Percentiles rank a stretch among this genome's conserved stretches.
Evolutionary conservation across 2,888 invertebrate genomes (phyloP).

Genomic region (Hyposoter dolosus): DNA sequence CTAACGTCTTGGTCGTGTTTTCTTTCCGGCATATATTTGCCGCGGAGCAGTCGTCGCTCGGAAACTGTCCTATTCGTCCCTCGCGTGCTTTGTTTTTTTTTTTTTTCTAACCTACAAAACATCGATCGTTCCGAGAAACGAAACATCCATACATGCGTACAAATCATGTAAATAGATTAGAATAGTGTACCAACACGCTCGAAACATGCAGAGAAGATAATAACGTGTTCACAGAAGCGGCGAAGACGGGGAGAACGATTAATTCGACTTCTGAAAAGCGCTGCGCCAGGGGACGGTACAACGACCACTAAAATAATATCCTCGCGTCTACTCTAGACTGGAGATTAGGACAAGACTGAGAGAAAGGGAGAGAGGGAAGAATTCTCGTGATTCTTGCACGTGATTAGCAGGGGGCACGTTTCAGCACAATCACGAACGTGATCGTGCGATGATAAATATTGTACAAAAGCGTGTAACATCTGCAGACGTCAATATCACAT

Average conservation of each 20-base stretch:
- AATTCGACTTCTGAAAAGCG: conserved; percentile 10
- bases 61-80: not conserved
- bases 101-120: not conserved
- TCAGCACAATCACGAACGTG: conserved; percentile 57
- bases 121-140: not conserved
- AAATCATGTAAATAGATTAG: not conserved
- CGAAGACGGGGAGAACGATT: conserved; percentile 13
- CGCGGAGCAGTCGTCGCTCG: not conserved
- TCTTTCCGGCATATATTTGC: not conserved
- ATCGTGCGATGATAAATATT: conserved; percentile 60
- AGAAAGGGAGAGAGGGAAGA: not conserved
- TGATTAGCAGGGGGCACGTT: conserved; percentile 58
- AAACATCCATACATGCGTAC: not conserved
- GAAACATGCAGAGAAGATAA: conserved; percentile 24
- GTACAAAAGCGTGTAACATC: conserved; percentile 42
- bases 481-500: conserved; percentile 19
- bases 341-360: not conserved
- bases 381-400: conserved; percentile 40
- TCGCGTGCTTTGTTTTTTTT: not conserved
- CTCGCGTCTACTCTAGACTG: not conserved
- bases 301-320: conserved; percentile 31
- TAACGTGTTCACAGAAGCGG: conserved; percentile 27
- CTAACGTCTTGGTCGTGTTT: not conserved
- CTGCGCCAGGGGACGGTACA: conserved; percentile 26
- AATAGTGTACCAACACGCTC: conserved; percentile 22